Evolutionary conservation across 2,113 vertebrate genomes (phyloP).

Genomic region (Dryoscopus gambensis): DNA sequence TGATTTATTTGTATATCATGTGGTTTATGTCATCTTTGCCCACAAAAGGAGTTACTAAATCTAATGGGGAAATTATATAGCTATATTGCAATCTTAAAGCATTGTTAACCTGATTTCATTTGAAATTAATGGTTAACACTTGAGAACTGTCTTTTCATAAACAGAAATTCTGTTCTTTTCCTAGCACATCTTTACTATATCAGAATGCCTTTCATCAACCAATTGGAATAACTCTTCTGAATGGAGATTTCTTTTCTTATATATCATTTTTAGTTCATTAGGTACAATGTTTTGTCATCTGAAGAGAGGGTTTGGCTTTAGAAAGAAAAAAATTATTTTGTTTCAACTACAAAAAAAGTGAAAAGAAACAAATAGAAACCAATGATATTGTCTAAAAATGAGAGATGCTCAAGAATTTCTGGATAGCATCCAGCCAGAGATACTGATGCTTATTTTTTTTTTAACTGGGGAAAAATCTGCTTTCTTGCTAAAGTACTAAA

Average conservation of each 20-base stretch:
- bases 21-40: not conserved
- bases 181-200: not conserved
- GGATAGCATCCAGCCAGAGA: not conserved
- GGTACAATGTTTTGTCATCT: not conserved
- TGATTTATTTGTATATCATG: not conserved
- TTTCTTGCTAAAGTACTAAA: not conserved
- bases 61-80: not conserved
- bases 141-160: not conserved
- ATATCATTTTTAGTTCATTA: not conserved
- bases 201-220: not conserved
- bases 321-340: not conserved
- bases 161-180: not conserved
- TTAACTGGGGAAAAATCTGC: not conserved
- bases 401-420: not conserved
- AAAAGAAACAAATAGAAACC: not conserved
- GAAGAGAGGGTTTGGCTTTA: not conserved
- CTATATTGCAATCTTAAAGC: not conserved
- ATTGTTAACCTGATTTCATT: not conserved
- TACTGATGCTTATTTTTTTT: not conserved
- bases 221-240: not conserved
- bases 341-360: not conserved
- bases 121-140: not conserved
- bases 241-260: not conserved
- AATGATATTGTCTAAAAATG: not conserved
- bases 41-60: not conserved